Conservation (phyloP, 2,113 vertebrate species). For the Ailurus styani region DNA sequence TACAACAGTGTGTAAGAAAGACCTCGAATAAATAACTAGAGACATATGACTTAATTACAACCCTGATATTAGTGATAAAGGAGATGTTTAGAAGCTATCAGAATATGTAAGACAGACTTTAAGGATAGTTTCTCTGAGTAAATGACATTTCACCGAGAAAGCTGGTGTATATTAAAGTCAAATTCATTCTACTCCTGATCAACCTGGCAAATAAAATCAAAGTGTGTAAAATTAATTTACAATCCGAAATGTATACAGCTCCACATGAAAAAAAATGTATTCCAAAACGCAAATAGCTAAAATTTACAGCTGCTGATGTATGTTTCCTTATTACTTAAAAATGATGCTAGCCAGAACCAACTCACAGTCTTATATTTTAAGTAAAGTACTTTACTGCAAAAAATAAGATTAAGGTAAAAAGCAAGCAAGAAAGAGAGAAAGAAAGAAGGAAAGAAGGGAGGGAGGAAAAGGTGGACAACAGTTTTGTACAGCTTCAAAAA, state of each 20-base stretch:
- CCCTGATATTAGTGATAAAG: neutral
- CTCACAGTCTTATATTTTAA: neutral
- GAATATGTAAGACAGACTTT: neutral
- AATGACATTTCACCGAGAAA: neutral
- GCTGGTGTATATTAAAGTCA: neutral
- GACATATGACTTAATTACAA: neutral
- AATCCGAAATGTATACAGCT: neutral
- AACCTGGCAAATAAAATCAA: neutral
- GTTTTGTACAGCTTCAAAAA: neutral
- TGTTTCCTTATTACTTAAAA: constrained; percentile 23
- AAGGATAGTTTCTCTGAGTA: neutral
- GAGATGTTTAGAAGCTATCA: neutral
- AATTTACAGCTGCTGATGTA: neutral
- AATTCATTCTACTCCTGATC: neutral
- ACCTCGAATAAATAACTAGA: neutral
- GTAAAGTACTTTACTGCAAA: neutral
- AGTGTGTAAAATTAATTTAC: neutral
- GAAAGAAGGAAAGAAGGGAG: neutral
- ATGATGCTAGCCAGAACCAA: neutral
- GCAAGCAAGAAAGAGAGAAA: neutral
- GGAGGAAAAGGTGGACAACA: neutral
- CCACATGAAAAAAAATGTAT: neutral
- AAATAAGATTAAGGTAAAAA: neutral
- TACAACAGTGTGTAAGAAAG: neutral
- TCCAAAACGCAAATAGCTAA: neutral